Conservation (phyloP, 1,140 invertebrate species). For the Chironomus tepperi region DNA sequence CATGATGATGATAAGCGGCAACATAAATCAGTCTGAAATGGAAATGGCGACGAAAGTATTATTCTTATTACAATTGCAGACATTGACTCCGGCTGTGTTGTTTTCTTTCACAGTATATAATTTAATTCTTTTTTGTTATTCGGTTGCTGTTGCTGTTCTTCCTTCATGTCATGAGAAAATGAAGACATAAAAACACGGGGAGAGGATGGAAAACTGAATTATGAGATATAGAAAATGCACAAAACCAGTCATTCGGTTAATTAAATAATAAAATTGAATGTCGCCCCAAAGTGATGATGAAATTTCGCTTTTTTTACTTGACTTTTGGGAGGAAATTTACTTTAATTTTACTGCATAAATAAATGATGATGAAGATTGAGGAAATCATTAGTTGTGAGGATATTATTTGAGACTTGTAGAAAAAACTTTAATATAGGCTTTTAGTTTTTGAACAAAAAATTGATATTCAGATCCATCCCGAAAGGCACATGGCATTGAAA, state of each 20-base stretch:
- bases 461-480: too few species aligned
- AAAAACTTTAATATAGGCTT: too few species aligned
- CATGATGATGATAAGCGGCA: neutral
- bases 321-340: neutral
- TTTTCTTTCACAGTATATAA: neutral
- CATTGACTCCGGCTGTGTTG: neutral
- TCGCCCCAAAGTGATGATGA: neutral
- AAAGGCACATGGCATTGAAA: too few species aligned
- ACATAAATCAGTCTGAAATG: conserved; percentile 22
- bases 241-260: conserved; percentile 17
- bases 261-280: conserved; percentile 11
- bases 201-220: neutral
- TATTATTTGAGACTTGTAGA: too few species aligned
- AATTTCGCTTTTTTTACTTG: neutral
- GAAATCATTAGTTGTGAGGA: too few species aligned
- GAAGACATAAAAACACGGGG: neutral
- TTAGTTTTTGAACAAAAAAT: too few species aligned
- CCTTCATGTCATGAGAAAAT: too few species aligned
- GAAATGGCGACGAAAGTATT: conserved; percentile 18
- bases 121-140: neutral
- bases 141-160: too few species aligned
- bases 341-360: neutral
- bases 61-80: conserved; percentile 17
- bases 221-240: too few species aligned
- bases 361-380: too few species aligned